These are phyloP conservation scores for Drosophila setosimentum DNA, from an alignment of 2,888 invertebrate genomes.

Conservation along the genomic window DNA sequence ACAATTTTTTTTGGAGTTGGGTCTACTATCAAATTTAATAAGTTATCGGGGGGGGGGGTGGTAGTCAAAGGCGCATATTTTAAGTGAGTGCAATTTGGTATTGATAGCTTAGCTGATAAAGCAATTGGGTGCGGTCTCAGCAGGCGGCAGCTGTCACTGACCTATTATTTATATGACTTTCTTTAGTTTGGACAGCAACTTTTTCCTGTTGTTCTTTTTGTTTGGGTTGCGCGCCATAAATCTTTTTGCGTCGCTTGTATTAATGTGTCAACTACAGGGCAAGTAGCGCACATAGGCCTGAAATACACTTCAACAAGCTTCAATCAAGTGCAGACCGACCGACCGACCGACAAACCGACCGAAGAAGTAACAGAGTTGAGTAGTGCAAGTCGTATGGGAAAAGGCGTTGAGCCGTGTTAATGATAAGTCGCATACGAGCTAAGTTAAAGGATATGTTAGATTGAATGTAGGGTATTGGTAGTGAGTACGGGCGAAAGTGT, in stretches of 20 bases:
- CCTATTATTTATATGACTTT: constrained; percentile 70
- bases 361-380: constrained; percentile 10
- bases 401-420: constrained; percentile 44
- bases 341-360: constrained; percentile 6
- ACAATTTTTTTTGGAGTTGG: background rate
- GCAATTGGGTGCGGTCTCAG: constrained; percentile 40
- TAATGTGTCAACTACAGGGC: constrained; percentile 58
- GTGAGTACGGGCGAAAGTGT: constrained; percentile 4
- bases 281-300: constrained; percentile 13
- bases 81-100: constrained; percentile 71
- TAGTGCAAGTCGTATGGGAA: constrained; percentile 22
- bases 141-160: constrained; percentile 59
- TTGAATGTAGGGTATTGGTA: constrained; percentile 1
- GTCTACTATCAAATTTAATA: constrained; percentile 34
- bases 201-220: constrained; percentile 23
- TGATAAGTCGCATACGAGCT: constrained; percentile 26
- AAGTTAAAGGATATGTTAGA: background rate
- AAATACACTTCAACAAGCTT: constrained; percentile 33
- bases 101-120: constrained; percentile 66
- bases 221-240: constrained; percentile 39
- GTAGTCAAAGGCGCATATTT: constrained; percentile 43
- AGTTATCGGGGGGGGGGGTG: constrained; percentile 2
- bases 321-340: constrained; percentile 39
- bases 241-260: constrained; percentile 42
- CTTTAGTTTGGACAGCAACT: constrained; percentile 50